phyloP scores from a whole-genome alignment of 92 coral and sea anemone genomes.

The Hydrozoanthus gracilis region DNA sequence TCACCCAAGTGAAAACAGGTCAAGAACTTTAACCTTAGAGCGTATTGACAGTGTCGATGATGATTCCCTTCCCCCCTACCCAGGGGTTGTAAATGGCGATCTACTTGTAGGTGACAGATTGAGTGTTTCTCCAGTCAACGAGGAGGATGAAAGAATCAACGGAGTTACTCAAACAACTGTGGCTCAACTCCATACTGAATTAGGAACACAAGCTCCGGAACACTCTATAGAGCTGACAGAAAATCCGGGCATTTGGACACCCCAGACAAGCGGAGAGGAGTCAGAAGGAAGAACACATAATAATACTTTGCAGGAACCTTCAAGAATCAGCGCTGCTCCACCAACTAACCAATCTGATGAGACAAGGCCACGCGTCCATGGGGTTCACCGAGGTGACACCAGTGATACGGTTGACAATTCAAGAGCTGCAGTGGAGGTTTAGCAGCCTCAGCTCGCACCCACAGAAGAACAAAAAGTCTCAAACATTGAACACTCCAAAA shows the following conservation, averaged over 20 bases:
- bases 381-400: too few species aligned
- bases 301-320: background rate
- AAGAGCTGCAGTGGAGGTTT: too few species aligned
- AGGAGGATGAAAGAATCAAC: background rate
- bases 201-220: background rate
- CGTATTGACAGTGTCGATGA: slow-evolving; percentile 41
- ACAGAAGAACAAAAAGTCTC: too few species aligned
- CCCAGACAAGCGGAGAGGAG: background rate
- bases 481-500: too few species aligned
- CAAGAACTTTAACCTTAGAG: background rate
- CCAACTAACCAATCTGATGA: background rate
- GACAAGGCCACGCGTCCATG: background rate
- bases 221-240: background rate
- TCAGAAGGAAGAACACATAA: background rate
- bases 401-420: too few species aligned
- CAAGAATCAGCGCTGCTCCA: background rate
- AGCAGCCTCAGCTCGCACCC: too few species aligned
- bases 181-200: background rate
- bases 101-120: background rate
- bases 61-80: slow-evolving; percentile 36
- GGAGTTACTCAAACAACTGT: background rate
- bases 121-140: slow-evolving; percentile 5
- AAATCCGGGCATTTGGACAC: background rate
- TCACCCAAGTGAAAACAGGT: background rate
- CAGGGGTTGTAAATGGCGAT: slow-evolving; percentile 35